Base-by-base conservation (phyloP, 2,797 vertebrate species). In the Gephyroberyx darwinii region DNA sequence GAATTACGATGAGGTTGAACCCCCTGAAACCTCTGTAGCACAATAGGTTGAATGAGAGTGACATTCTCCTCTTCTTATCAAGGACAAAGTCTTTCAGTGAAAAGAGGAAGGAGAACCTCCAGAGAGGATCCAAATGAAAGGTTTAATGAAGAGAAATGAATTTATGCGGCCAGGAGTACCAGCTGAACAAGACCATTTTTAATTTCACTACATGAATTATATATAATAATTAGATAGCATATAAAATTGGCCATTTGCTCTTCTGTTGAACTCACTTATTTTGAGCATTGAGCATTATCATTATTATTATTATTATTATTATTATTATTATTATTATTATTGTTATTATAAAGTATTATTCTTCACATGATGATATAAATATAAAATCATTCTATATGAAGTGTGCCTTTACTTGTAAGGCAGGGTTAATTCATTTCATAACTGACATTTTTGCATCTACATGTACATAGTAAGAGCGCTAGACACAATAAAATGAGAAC, bases 31-130 rank as follows among this genome's bases (percentile, higher is more conserved):
- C 58, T 26, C 10, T 35, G 14, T 22, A 51, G 43, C 72, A 61
- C 65, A 53, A 70, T 52, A 52, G 43, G 41, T 66, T 77, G 57
- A 77, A 74, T 61, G 43, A 53, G 60, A 71, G 47, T 66, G 70
- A 77, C 65, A 72, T 74, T 63, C 52, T 30, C 58, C 13, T 13
- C 47, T 53, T 51, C 60, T 39, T 53, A 64, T 54, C 31, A 37
- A 31, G 61, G 35, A 61, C 50, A 55, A 56, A 45, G 74, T 61
- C 22, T 45, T n/a, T 30, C 1, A 13, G 55, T 20, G 37, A 53
- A 61, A 30, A 6, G 20, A 47, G 22, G 5, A n/a, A 14, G 35
- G 47, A 59, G 37, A 39, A 20, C 39, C 51, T 13, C 41, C 26
- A 35, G 72, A 17, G 65, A 50, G 51, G 54, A 50, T 9, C 19